Conservation (phyloP, 2,113 vertebrate species). For the Bubo scandiacus region DNA sequence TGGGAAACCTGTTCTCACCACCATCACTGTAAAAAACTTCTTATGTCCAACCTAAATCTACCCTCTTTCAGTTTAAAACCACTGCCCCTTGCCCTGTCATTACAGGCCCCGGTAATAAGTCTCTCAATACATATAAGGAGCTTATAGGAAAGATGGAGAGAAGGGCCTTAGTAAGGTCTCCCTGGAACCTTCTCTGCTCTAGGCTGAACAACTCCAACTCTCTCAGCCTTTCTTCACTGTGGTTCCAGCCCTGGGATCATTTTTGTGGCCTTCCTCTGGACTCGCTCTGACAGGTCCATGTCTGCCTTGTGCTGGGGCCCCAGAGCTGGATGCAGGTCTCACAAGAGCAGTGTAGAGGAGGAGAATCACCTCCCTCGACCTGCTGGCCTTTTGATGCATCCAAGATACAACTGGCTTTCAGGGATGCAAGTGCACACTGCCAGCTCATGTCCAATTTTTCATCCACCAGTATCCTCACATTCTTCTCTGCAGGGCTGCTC, state of each 20-base stretch:
- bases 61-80: not conserved
- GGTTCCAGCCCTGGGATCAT: not conserved
- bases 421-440: not conserved
- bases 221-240: not conserved
- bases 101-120: not conserved
- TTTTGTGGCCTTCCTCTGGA: not conserved
- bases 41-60: not conserved
- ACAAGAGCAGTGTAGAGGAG: not conserved
- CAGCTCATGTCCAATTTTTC: not conserved
- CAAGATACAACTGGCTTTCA: not conserved
- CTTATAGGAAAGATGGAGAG: no score
- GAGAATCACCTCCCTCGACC: not conserved
- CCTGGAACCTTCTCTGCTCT: not conserved
- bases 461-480: not conserved
- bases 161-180: not conserved
- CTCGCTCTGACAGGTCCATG: not conserved
- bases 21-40: not conserved
- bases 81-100: not conserved
- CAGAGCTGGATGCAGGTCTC: not conserved
- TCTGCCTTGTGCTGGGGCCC: no score
- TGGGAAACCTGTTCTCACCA: not conserved
- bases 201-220: not conserved
- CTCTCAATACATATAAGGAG: not conserved
- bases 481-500: not conserved
- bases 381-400: not conserved